Evolutionary conservation across 1,140 invertebrate species (phyloP).

Genomic region (Littorina saxatilis): DNA sequence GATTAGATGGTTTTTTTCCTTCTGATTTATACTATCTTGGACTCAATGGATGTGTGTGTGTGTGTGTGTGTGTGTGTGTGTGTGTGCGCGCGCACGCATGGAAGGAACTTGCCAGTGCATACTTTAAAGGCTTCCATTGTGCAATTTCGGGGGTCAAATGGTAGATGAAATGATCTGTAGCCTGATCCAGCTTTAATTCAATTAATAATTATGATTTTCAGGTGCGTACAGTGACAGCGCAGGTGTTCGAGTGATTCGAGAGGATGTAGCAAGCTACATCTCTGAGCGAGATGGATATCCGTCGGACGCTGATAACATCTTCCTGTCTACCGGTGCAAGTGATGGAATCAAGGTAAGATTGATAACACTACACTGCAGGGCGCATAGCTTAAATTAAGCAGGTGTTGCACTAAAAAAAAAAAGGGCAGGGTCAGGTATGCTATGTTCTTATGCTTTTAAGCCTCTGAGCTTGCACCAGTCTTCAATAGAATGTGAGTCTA

Average conservation of each 20-base stretch:
- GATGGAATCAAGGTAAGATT: conserved; percentile 89
- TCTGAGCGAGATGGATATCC: conserved; percentile 88
- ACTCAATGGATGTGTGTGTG: not conserved
- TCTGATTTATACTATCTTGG: not conserved
- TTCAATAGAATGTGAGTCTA: too few species aligned
- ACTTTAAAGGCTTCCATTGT: too few species aligned
- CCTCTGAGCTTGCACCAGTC: too few species aligned
- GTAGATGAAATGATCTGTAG: too few species aligned
- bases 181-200: too few species aligned
- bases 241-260: conserved; percentile 94
- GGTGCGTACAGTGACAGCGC: conserved; percentile 95
- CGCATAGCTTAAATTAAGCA: too few species aligned
- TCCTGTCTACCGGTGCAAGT: conserved; percentile 92
- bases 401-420: too few species aligned
- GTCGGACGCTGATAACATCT: conserved; percentile 86
- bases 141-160: too few species aligned
- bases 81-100: not conserved
- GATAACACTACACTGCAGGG: too few species aligned
- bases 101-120: too few species aligned
- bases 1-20: not conserved
- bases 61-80: not conserved
- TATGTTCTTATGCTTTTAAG: not conserved
- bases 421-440: too few species aligned
- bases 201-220: conserved; percentile 63
- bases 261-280: conserved; percentile 94